A percentile compares a stretch with the other conserved stretches of the same genome.
Conservation (phyloP, 2,888 invertebrate species). For the Encarsia formosa region DNA sequence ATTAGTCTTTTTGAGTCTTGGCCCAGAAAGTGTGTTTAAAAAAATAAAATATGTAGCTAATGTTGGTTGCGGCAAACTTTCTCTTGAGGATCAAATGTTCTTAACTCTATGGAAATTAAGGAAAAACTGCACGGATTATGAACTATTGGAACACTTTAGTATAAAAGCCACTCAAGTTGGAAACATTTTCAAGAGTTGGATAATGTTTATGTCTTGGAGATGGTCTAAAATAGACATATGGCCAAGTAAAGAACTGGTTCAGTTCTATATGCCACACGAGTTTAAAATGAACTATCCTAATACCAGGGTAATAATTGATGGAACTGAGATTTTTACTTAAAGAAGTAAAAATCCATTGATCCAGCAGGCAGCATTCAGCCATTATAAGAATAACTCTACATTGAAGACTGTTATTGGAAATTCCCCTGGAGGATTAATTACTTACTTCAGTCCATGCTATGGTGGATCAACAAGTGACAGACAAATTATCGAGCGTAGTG, state of each 20-base stretch:
- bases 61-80: background rate
- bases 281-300: slow-evolving; percentile 18
- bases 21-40: background rate
- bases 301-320: slow-evolving; percentile 15
- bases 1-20: background rate
- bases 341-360: background rate
- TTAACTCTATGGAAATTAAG: no score
- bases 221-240: background rate
- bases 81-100: no score
- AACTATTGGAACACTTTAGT: background rate
- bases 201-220: slow-evolving; percentile 20
- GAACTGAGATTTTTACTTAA: background rate
- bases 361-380: background rate
- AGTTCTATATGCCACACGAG: slow-evolving; percentile 6
- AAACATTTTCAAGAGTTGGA: slow-evolving; percentile 21
- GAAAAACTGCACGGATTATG: slow-evolving; percentile 7
- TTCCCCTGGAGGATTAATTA: slow-evolving; percentile 6
- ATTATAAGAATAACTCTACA: slow-evolving; percentile 1
- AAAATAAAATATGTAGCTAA: background rate
- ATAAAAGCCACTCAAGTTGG: background rate
- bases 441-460: slow-evolving; percentile 26
- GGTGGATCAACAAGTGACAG: slow-evolving; percentile 31
- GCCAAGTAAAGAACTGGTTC: background rate
- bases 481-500: slow-evolving; percentile 31
- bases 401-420: background rate